A percentile compares a stretch with the other conserved stretches of the same genome.
Evolutionary conservation across 2,888 invertebrate species (phyloP).

Genomic region (Patella caerulea): DNA sequence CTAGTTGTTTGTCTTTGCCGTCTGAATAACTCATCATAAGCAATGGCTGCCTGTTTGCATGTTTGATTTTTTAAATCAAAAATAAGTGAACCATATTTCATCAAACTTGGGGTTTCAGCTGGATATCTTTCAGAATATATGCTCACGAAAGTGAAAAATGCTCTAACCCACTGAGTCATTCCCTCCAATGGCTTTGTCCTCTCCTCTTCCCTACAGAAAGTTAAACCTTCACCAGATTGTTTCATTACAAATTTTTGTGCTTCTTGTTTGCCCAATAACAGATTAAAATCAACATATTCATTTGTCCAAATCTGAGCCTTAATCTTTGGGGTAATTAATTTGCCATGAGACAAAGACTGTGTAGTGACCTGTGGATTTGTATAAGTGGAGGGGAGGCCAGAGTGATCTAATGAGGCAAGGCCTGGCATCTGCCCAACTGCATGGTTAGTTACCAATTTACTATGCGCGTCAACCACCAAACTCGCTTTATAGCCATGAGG

Average conservation of each 20-base stretch:
- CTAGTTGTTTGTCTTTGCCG: background rate
- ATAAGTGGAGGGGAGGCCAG: too few species aligned
- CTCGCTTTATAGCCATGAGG: too few species aligned
- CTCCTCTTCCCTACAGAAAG: background rate
- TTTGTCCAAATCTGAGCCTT: background rate
- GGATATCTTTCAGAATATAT: background rate
- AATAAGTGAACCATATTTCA: background rate
- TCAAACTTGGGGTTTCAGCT: background rate
- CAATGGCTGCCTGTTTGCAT: background rate
- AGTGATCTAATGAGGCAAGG: too few species aligned
- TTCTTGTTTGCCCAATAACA: background rate
- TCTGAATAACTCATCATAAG: background rate
- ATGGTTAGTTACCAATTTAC: too few species aligned
- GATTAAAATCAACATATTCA: background rate
- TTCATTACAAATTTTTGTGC: background rate
- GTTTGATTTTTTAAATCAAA: background rate
- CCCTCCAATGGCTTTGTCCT: background rate
- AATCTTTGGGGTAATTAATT: background rate
- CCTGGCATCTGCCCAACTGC: too few species aligned
- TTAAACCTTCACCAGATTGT: background rate
- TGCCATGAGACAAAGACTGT: too few species aligned
- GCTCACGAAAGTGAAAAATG: background rate
- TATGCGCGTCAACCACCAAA: too few species aligned
- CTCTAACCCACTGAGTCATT: background rate
- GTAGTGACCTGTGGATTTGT: too few species aligned